Evolutionary conservation across 2,888 invertebrate genomes (phyloP).

Genomic region (Clitarchus hookeri): DNA sequence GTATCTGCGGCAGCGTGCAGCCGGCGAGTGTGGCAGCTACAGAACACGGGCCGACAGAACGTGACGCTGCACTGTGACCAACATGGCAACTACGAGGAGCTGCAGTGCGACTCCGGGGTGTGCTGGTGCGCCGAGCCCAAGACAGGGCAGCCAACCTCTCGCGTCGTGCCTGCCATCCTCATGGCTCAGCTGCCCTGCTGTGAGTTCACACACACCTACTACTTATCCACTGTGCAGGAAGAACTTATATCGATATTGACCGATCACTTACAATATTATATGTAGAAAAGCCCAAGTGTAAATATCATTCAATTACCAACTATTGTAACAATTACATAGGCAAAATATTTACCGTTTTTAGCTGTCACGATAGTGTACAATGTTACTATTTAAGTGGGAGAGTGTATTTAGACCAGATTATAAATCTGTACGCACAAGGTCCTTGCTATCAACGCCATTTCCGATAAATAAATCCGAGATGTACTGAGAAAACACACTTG

Average conservation of each 20-base stretch:
- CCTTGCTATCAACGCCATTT: too few relatives aligned
- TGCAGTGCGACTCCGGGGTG: conserved; percentile 69
- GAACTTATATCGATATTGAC: neutral
- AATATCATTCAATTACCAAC: too few relatives aligned
- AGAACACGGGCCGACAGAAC: conserved; percentile 54
- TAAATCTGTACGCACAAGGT: too few relatives aligned
- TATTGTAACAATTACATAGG: too few relatives aligned
- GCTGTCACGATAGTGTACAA: too few relatives aligned
- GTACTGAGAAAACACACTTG: too few relatives aligned
- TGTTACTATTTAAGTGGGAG: too few relatives aligned
- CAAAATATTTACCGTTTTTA: too few relatives aligned
- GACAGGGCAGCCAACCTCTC: conserved; percentile 62
- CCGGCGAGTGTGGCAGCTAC: conserved; percentile 61
- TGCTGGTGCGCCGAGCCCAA: conserved; percentile 70
- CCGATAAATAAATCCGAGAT: too few relatives aligned
- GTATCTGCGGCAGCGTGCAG: conserved; percentile 61
- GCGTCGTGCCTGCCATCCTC: conserved; percentile 62
- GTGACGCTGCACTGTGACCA: conserved; percentile 67
- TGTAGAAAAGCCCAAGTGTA: too few relatives aligned
- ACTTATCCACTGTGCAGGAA: neutral
- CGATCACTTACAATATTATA: too few relatives aligned
- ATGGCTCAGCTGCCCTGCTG: conserved; percentile 68
- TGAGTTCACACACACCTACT: conserved; percentile 54
- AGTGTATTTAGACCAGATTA: too few relatives aligned
- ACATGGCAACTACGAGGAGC: conserved; percentile 67